A percentile compares a stretch with the other conserved stretches of the same genome.
Evolutionary conservation across 2,113 vertebrate genomes (phyloP).

Genomic region (Tauraco erythrolophus): DNA sequence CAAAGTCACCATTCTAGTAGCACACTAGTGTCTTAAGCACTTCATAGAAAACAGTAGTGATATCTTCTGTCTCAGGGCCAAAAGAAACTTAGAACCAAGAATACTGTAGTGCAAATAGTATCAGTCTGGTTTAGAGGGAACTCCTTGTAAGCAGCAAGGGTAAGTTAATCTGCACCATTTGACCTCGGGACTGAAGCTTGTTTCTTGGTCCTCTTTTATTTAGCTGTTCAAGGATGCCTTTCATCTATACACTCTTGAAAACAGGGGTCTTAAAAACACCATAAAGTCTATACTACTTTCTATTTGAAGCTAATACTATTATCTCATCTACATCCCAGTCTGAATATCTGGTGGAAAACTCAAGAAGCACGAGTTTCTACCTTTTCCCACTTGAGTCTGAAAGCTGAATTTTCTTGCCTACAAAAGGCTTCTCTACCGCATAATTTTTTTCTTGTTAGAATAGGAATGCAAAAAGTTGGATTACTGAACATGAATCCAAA

Average conservation of each 20-base stretch:
- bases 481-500: background rate
- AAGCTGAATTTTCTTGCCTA: background rate
- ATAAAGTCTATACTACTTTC: background rate
- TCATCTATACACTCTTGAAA: background rate
- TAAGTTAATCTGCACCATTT: background rate
- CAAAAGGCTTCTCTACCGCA: background rate
- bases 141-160: background rate
- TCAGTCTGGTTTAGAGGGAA: background rate
- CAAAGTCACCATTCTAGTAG: background rate
- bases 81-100: background rate
- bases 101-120: background rate
- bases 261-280: background rate
- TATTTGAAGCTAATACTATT: background rate
- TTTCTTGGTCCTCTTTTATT: background rate
- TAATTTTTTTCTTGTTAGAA: background rate
- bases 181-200: background rate
- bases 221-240: background rate
- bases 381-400: background rate
- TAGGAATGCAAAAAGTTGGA: background rate
- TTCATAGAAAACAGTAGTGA: background rate
- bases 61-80: background rate
- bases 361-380: background rate
- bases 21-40: background rate
- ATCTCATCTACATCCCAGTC: background rate
- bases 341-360: background rate